Conservation (phyloP, 2,797 vertebrate genomes). For the Heliangelus exortis region DNA sequence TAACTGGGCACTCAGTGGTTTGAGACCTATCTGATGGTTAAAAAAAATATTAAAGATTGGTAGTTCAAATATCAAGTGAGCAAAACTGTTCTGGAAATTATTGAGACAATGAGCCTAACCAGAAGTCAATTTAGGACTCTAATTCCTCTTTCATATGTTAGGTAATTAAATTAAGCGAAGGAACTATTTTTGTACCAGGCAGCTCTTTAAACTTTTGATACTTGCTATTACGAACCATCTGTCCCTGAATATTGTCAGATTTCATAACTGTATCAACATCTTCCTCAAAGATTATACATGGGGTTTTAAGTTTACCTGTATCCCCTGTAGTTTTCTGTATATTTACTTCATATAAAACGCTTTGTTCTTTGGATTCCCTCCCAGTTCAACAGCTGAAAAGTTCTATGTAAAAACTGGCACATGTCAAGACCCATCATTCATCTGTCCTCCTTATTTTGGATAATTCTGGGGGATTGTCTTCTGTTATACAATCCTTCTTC, state of each 20-base stretch:
- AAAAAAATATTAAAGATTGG: neutral
- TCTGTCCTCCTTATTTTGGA: neutral
- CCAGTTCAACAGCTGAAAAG: neutral
- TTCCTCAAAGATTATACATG: neutral
- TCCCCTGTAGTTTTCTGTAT: neutral
- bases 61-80: neutral
- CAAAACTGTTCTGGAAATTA: conserved; percentile 13
- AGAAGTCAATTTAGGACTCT: neutral
- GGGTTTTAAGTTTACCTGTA: neutral
- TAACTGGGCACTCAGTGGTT: neutral
- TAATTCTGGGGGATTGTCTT: neutral
- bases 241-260: neutral
- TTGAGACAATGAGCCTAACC: neutral
- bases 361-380: neutral
- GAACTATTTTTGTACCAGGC: neutral
- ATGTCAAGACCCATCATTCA: neutral
- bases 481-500: neutral
- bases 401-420: neutral
- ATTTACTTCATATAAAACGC: neutral
- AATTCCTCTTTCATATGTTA: neutral
- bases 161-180: conserved; percentile 1
- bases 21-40: neutral
- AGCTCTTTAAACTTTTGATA: neutral
- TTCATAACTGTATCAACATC: neutral
- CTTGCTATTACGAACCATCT: neutral